phyloP scores from a whole-genome alignment of 2,888 invertebrate species.

The Fragum fragum region DNA sequence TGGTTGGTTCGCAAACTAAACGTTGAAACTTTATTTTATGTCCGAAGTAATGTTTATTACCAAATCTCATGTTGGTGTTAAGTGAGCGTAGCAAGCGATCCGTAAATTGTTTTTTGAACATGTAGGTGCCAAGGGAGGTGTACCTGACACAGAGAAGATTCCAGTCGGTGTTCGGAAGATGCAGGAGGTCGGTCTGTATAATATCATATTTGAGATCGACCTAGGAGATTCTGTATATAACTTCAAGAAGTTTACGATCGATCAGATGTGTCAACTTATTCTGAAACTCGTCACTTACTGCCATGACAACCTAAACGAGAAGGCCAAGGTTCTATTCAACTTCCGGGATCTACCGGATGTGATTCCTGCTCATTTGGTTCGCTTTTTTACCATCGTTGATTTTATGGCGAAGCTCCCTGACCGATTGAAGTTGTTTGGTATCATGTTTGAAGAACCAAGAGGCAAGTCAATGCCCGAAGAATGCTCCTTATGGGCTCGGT shows the following conservation, averaged over 20 bases:
- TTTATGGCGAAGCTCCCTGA: constrained; percentile 27
- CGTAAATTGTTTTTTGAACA: too few species aligned
- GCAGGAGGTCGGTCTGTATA: constrained; percentile 33
- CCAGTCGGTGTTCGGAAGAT: constrained; percentile 37
- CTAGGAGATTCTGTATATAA: constrained; percentile 35
- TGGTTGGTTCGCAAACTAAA: too few species aligned
- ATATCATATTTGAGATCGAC: constrained; percentile 43
- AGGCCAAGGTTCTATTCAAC: constrained; percentile 38
- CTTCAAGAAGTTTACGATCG: constrained; percentile 35
- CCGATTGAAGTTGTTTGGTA: constrained; percentile 27
- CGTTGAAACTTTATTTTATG: too few species aligned
- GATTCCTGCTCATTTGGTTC: constrained; percentile 24
- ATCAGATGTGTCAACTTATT: constrained; percentile 27
- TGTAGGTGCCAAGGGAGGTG: constrained; percentile 13
- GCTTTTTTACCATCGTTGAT: constrained; percentile 35
- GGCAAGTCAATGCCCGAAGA: constrained; percentile 37
- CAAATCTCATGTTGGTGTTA: too few species aligned
- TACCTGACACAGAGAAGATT: constrained; percentile 29
- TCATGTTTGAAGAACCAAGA: constrained; percentile 41
- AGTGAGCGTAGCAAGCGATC: too few species aligned
- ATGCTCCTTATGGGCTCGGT: constrained; percentile 32
- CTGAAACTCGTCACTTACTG: constrained; percentile 28
- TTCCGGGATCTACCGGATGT: constrained; percentile 44
- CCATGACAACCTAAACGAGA: constrained; percentile 33
- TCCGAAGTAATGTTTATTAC: too few species aligned